Base-by-base conservation (phyloP, 2,797 vertebrate species). In the Rhinoraja longicauda region DNA sequence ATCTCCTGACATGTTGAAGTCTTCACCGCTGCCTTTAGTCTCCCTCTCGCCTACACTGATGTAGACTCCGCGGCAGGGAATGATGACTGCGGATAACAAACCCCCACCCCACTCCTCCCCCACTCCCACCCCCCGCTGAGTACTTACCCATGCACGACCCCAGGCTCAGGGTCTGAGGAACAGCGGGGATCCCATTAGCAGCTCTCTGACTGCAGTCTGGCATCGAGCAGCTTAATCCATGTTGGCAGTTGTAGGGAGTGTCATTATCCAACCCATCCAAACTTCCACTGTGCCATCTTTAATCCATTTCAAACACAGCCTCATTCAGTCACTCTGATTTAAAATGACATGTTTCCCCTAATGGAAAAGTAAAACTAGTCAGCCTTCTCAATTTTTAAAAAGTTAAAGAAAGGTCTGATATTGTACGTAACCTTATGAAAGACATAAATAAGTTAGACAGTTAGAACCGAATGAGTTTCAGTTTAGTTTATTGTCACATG, bases 161-260 rank as follows among this genome's bases (percentile, higher is more conserved):
- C 67, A 45, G 72, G 62, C 8, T 36, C 32, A 91, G 88, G 88
- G n/a, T 64, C 45, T 9, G 15, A 9, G n/a, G 32, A 91, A 36
- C 88, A 91, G 88, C 88, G 21, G 88, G 88, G 88, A 13, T 91
- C 88, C 88, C 88, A 91, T 91, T 91, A 90, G 21, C 64, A 13
- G 21, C 88, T 17, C 32, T 70, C 64, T 32, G 36, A 45, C 82
- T 59, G 82, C 82, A 86, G 82, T 86, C 57, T 67, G 67, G 64
- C 67, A 45, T 72, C 64, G 17, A 45, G 64, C 32, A 9, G 88
- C 32, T 91, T 91, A 72, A 91, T 91, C 88, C 62, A 3, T 91
- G 32, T 88, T 91, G 88, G 70, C 88, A 91, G 64, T 10, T 91
- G 36, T 7, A 72, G 88, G 39, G 62, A 26, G 62, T 91, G 88